Evolutionary conservation across 2,888 invertebrate genomes (phyloP).

Genomic region (Luperina nickerlii): DNA sequence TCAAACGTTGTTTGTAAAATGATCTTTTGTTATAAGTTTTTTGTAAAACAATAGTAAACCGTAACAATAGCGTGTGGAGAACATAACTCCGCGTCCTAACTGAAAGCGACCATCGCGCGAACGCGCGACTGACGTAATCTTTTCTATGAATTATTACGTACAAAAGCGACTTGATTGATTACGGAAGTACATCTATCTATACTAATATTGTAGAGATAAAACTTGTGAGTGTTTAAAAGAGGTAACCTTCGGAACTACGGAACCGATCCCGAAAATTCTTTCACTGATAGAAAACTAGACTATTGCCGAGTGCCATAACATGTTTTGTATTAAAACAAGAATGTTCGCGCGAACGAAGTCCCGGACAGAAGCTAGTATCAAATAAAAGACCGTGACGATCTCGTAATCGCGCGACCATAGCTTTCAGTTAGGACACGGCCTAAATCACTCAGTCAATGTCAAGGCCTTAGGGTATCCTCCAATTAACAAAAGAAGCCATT

Average conservation of each 20-base stretch:
- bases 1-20: no score
- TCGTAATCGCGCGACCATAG: background rate
- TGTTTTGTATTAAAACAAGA: background rate
- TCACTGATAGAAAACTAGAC: background rate
- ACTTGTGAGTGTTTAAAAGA: background rate
- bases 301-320: background rate
- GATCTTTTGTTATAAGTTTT: no score
- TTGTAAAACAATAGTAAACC: no score
- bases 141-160: background rate
- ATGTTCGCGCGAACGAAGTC: background rate
- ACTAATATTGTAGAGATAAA: background rate
- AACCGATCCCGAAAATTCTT: background rate
- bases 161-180: no score
- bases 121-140: background rate
- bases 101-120: background rate
- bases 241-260: background rate
- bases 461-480: slow-evolving; percentile 18
- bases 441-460: slow-evolving; percentile 18
- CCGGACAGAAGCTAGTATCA: background rate
- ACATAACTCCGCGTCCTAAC: background rate
- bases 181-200: background rate
- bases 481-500: slow-evolving; percentile 6
- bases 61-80: no score
- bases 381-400: background rate
- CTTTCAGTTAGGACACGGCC: background rate